Evolutionary conservation across 2,888 invertebrate genomes (phyloP).

Genomic region (Hypomecis punctinalis): DNA sequence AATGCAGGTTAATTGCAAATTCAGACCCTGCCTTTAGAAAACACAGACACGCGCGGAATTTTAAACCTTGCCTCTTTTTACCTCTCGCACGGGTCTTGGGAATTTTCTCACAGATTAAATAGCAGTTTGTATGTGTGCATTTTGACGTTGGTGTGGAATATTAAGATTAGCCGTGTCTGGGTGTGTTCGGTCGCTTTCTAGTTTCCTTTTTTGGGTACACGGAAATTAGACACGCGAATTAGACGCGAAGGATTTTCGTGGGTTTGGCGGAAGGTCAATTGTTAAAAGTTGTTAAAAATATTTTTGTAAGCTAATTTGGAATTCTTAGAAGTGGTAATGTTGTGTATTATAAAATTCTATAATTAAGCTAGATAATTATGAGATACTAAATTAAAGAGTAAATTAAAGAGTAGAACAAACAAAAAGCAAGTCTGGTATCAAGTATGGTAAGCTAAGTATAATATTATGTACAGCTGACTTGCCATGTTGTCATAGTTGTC

Average conservation of each 20-base stretch:
- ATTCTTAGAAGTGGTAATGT: too few relatives aligned
- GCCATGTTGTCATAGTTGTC: too few relatives aligned
- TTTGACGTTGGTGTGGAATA: slow-evolving; percentile 30
- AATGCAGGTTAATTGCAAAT: slow-evolving; percentile 78
- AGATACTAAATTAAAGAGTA: too few relatives aligned
- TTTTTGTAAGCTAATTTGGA: too few relatives aligned
- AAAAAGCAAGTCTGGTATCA: too few relatives aligned
- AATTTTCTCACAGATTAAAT: slow-evolving; percentile 18
- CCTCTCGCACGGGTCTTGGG: slow-evolving; percentile 23
- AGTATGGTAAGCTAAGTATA: too few relatives aligned
- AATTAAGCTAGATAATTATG: too few relatives aligned
- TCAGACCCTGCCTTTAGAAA: slow-evolving; percentile 72
- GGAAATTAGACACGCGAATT: slow-evolving; percentile 22
- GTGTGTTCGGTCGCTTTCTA: slow-evolving; percentile 38
- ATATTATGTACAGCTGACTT: too few relatives aligned
- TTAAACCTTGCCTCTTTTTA: slow-evolving; percentile 51
- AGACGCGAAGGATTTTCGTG: slow-evolving; percentile 8
- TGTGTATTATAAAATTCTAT: too few relatives aligned
- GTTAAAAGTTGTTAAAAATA: background rate
- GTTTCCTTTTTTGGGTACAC: slow-evolving; percentile 39
- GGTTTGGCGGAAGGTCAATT: slow-evolving; percentile 10
- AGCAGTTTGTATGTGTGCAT: slow-evolving; percentile 6
- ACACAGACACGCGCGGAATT: slow-evolving; percentile 64
- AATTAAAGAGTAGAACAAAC: too few relatives aligned
- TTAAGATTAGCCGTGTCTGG: slow-evolving; percentile 33